A percentile compares a stretch with the other conserved stretches of the same genome.
phyloP scores from a whole-genome alignment of 2,888 invertebrate species.

The Mallateleia sp. region DNA sequence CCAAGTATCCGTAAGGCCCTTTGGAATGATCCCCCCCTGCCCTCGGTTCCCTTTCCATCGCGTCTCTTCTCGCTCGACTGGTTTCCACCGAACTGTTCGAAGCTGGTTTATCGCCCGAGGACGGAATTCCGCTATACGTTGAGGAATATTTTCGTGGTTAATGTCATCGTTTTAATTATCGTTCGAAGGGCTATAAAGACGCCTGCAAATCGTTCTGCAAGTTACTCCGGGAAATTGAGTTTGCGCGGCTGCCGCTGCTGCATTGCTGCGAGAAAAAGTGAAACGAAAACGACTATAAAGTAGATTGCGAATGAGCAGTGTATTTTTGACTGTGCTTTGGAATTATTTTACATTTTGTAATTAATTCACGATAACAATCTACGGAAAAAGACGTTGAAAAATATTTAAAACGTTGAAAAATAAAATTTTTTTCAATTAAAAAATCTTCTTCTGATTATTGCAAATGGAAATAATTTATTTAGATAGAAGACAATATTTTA shows the following conservation, averaged over 20 bases:
- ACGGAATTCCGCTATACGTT: conserved; percentile 77
- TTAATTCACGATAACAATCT: no score
- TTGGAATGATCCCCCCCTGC: conserved; percentile 78
- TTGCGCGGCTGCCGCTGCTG: conserved; percentile 39
- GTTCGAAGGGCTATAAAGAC: conserved; percentile 63
- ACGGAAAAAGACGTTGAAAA: no score
- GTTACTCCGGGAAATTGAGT: conserved; percentile 68
- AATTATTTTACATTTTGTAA: no score
- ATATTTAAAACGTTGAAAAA: no score
- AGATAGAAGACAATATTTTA: no score
- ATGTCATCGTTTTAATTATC: conserved; percentile 78
- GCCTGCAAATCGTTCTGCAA: conserved; percentile 51
- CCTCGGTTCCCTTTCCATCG: conserved; percentile 79
- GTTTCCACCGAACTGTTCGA: conserved; percentile 88
- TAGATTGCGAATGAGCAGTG: no score
- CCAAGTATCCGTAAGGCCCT: conserved; percentile 84
- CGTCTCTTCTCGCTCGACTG: conserved; percentile 85
- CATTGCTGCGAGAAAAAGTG: no score
- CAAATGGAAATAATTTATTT: no score
- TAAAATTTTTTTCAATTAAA: no score
- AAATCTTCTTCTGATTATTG: no score
- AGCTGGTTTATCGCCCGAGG: conserved; percentile 86
- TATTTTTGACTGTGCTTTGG: no score
- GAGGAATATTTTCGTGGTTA: conserved; percentile 79
- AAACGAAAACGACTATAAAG: no score